Conservation (phyloP, 64 coral and sea anemone species). For the Trachythela sp. region DNA sequence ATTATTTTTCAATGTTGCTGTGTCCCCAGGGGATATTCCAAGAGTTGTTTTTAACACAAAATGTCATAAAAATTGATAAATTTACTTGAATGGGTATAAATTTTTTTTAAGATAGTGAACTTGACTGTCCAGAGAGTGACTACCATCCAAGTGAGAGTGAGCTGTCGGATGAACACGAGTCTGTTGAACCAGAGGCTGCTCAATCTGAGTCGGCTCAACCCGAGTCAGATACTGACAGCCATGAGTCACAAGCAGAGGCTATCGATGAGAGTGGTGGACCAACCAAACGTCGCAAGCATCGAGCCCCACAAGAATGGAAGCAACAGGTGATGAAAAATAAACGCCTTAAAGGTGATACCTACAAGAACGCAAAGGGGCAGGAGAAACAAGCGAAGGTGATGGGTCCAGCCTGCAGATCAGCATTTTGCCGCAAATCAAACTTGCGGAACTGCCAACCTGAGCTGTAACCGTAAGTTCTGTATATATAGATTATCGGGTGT, state of each 20-base stretch:
- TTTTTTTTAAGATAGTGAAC: background rate
- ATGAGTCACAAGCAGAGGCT: background rate
- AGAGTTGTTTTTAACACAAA: background rate
- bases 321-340: background rate
- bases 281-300: background rate
- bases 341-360: background rate
- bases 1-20: no score
- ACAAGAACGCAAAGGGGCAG: slow-evolving; percentile 3
- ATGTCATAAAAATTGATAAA: background rate
- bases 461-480: no score
- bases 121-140: background rate
- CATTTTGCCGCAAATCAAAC: background rate
- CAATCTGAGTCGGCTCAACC: background rate
- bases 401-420: background rate
- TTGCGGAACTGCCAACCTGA: no score
- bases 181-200: background rate
- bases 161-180: background rate
- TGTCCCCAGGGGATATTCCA: background rate
- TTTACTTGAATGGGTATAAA: background rate
- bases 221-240: background rate
- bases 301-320: background rate
- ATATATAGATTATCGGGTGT: no score
- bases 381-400: background rate
- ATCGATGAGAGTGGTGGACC: background rate
- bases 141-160: background rate